Evolutionary conservation across 2,113 vertebrate genomes (phyloP).

Genomic region (Chaenogobius annularis): DNA sequence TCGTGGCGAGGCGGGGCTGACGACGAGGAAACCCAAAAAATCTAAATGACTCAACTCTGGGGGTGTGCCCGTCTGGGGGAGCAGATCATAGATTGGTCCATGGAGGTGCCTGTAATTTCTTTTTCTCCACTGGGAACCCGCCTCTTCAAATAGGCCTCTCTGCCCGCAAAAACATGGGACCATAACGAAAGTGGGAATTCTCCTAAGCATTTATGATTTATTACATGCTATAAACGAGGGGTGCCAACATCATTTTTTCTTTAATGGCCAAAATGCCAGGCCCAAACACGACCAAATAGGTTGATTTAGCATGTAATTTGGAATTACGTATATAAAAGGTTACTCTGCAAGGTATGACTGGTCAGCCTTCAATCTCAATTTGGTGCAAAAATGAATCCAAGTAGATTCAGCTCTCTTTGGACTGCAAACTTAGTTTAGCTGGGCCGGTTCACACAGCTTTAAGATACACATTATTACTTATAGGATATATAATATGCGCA

Average conservation of each 20-base stretch:
- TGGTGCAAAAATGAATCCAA: background rate
- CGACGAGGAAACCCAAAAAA: slow-evolving; percentile 76
- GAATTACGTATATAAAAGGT: too few species aligned
- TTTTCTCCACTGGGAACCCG: slow-evolving; percentile 29
- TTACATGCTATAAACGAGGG: too few species aligned
- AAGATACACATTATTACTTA: too few species aligned
- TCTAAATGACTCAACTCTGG: slow-evolving; percentile 67
- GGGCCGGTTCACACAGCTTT: too few species aligned
- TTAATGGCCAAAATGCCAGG: background rate
- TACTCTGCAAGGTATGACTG: background rate
- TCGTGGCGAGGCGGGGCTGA: slow-evolving; percentile 77
- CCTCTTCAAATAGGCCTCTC: background rate
- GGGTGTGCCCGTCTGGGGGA: slow-evolving; percentile 66
- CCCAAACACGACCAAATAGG: background rate
- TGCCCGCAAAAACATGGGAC: background rate
- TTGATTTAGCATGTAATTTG: too few species aligned
- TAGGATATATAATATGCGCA: too few species aligned
- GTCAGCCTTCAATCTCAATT: too few species aligned
- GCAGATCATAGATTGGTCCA: slow-evolving; percentile 67
- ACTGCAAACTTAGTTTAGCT: too few species aligned
- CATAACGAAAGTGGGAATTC: background rate
- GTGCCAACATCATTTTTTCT: background rate
- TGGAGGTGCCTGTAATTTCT: slow-evolving; percentile 52
- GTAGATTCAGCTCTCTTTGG: too few species aligned
- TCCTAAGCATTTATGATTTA: background rate